A percentile compares a stretch with the other conserved stretches of the same genome.
phyloP scores from a whole-genome alignment of 92 coral and sea anemone genomes.

The Epizoanthus rinbou region DNA sequence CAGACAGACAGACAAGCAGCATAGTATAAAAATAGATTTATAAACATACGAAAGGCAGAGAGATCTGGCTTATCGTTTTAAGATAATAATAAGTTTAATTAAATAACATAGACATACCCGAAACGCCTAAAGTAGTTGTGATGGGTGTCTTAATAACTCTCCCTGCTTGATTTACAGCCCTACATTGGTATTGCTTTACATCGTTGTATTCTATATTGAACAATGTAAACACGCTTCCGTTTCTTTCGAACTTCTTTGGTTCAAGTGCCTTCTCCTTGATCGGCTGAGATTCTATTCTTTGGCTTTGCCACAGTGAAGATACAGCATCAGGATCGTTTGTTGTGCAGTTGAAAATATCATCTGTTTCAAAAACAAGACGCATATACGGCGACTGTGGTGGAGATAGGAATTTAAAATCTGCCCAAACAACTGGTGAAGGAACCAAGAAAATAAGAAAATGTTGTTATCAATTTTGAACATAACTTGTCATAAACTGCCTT shows the following conservation, averaged over 20 bases:
- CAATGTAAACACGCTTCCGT: constrained; percentile 1
- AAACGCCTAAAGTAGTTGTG: background rate
- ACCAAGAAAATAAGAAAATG: background rate
- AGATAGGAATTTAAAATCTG: background rate
- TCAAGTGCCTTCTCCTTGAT: background rate
- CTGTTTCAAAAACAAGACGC: too few relatives aligned
- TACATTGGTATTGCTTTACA: background rate
- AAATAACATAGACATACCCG: too few relatives aligned
- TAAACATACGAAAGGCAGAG: too few relatives aligned
- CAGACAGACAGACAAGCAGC: too few relatives aligned
- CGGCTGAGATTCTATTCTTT: background rate
- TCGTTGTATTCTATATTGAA: background rate
- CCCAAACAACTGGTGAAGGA: background rate
- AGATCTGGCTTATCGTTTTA: too few relatives aligned
- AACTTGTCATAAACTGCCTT: too few relatives aligned
- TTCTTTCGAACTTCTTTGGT: constrained; percentile 15
- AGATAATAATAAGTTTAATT: too few relatives aligned
- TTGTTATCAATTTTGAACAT: too few relatives aligned
- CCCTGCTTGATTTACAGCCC: background rate
- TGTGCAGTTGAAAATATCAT: background rate
- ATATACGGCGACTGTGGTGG: background rate
- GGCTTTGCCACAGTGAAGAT: background rate
- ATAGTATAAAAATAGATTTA: too few relatives aligned
- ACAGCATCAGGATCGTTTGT: constrained; percentile 27
- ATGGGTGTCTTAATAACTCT: background rate